A percentile compares a stretch with the other conserved stretches of the same genome.
Evolutionary conservation across 1,140 invertebrate species (phyloP).

Genomic region (Diachasma alloeum): DNA sequence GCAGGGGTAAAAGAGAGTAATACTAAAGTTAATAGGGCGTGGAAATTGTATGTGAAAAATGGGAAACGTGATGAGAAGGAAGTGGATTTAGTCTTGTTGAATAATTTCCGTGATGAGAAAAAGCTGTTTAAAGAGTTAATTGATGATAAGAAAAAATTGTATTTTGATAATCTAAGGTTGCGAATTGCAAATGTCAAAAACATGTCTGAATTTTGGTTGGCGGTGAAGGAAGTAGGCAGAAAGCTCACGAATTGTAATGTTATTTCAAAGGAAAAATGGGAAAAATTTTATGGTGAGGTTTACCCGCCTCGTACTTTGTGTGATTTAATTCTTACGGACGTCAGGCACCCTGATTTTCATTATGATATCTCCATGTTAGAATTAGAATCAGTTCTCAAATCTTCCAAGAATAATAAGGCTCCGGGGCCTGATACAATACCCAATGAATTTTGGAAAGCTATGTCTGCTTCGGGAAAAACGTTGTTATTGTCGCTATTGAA

Average conservation of each 20-base stretch:
- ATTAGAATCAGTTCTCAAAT: neutral
- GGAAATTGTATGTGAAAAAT: neutral
- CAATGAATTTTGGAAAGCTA: neutral
- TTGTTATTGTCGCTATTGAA: neutral
- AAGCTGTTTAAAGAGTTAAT: neutral
- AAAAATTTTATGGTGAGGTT: neutral
- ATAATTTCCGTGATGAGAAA: too few relatives aligned
- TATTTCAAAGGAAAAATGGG: neutral
- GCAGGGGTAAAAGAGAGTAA: neutral
- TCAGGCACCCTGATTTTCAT: neutral
- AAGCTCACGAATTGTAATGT: neutral
- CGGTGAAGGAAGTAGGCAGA: neutral
- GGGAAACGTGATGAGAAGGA: neutral
- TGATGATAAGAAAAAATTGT: neutral
- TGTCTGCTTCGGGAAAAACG: neutral
- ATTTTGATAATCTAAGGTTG: too few relatives aligned
- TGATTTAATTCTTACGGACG: neutral
- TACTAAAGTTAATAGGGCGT: neutral
- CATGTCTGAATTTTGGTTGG: neutral
- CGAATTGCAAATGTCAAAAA: neutral
- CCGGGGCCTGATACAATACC: neutral
- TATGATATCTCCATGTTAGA: neutral
- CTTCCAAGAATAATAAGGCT: neutral
- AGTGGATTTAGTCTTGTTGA: neutral
- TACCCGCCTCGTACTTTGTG: neutral